These are phyloP conservation scores for Petrocephalus schoutedeni DNA, from an alignment of 2,797 vertebrate species.

Conservation along the genomic window DNA sequence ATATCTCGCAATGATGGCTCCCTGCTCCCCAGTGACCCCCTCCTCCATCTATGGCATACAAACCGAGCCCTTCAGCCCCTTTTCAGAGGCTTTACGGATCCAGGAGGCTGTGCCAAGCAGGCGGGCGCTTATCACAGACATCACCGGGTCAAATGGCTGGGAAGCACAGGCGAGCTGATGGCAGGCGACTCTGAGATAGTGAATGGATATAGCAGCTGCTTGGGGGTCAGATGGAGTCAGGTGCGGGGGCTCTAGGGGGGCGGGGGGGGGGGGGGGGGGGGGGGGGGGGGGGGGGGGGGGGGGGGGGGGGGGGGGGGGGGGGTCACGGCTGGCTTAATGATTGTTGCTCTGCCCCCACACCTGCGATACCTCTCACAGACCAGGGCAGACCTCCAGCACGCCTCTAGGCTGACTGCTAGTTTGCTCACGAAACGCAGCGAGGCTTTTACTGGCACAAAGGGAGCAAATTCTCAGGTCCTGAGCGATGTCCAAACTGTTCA, in stretches of 20 bases:
- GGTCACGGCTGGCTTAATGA: neutral
- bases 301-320: neutral
- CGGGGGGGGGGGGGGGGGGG: neutral
- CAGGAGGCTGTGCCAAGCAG: slow-evolving; percentile 41
- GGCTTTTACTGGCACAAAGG: neutral
- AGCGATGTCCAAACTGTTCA: neutral
- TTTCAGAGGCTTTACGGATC: slow-evolving; percentile 42
- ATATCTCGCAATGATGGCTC: slow-evolving; percentile 33
- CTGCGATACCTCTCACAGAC: neutral
- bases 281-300: neutral
- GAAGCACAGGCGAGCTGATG: neutral
- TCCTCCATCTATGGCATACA: slow-evolving; percentile 36
- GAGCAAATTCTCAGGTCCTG: neutral
- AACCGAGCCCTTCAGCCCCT: neutral
- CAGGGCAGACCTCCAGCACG: neutral
- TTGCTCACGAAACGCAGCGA: neutral
- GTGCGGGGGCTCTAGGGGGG: neutral
- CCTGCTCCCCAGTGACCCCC: slow-evolving; percentile 36
- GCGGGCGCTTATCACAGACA: slow-evolving; percentile 25
- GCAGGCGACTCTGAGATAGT: neutral
- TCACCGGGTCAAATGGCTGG: slow-evolving; percentile 17
- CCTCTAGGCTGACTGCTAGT: neutral
- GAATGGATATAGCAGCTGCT: neutral
- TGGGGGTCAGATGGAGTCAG: no score
- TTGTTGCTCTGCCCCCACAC: neutral